A percentile compares a stretch with the other conserved stretches of the same genome.
phyloP scores from a whole-genome alignment of 2,888 invertebrate genomes.

The Thera obeliscata region DNA sequence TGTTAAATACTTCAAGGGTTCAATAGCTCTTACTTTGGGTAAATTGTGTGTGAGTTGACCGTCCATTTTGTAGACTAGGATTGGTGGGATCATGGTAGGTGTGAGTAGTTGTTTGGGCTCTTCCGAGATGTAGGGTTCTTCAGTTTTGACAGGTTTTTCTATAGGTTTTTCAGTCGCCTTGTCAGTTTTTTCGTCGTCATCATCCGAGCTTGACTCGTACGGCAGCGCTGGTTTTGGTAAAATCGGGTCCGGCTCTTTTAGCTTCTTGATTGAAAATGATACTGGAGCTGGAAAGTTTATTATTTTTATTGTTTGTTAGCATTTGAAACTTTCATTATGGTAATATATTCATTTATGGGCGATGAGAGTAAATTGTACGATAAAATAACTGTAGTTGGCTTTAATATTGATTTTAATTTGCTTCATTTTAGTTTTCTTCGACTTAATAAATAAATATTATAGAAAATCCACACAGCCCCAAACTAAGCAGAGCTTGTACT shows the following conservation, averaged over 20 bases:
- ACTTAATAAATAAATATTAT: too few relatives aligned
- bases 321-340: too few relatives aligned
- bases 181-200: constrained; percentile 65
- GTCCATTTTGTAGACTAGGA: constrained; percentile 71
- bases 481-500: too few relatives aligned
- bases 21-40: constrained; percentile 51
- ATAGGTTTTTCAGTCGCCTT: constrained; percentile 39
- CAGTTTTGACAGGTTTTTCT: constrained; percentile 40
- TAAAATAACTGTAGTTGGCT: too few relatives aligned
- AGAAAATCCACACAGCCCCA: too few relatives aligned
- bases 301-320: too few relatives aligned
- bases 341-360: too few relatives aligned
- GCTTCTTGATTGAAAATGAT: constrained; percentile 93
- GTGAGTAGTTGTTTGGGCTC: background rate
- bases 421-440: too few relatives aligned
- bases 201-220: constrained; percentile 90
- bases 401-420: too few relatives aligned
- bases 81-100: constrained; percentile 42
- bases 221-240: constrained; percentile 90
- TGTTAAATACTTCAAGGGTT: constrained; percentile 33
- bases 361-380: too few relatives aligned
- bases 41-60: constrained; percentile 53
- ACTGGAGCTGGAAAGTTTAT: constrained; percentile 85
- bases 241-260: constrained; percentile 88
- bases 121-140: constrained; percentile 18